A percentile compares a stretch with the other conserved stretches of the same genome.
These are phyloP conservation scores for Ashinkailepas kermadecensis DNA, from an alignment of 2,888 invertebrate genomes.

Conservation along the genomic window DNA sequence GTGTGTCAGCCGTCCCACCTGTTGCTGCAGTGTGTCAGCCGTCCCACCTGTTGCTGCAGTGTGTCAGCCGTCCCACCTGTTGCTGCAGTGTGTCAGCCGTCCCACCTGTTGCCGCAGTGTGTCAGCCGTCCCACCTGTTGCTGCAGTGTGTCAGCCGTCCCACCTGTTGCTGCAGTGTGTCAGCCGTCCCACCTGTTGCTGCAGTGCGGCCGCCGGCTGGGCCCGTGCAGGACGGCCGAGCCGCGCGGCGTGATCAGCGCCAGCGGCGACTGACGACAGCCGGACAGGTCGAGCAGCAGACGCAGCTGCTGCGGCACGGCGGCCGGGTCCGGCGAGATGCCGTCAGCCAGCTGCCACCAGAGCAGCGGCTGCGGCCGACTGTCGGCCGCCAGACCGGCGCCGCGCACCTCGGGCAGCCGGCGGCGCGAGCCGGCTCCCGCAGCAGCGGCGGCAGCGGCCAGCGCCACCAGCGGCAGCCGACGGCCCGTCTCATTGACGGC, in stretches of 20 bases:
- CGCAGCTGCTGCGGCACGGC: background rate
- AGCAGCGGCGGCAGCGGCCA: slow-evolving; percentile 18
- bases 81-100: no score
- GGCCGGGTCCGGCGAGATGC: slow-evolving; percentile 15
- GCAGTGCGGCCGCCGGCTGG: background rate
- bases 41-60: no score
- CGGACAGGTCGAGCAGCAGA: slow-evolving; percentile 18
- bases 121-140: background rate
- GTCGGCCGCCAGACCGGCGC: slow-evolving; percentile 10
- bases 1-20: background rate
- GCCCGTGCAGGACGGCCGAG: background rate
- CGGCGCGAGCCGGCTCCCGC: slow-evolving; percentile 43
- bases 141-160: no score
- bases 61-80: no score
- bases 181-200: background rate
- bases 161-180: no score
- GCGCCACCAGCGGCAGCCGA: slow-evolving; percentile 43
- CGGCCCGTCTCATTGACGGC: slow-evolving; percentile 54
- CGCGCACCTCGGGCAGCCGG: slow-evolving; percentile 43
- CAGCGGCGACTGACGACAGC: slow-evolving; percentile 10
- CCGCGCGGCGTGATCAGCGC: background rate
- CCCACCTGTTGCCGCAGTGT: no score
- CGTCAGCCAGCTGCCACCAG: slow-evolving; percentile 20
- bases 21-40: no score
- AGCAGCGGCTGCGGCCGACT: background rate